phyloP scores from a whole-genome alignment of 1,140 invertebrate genomes.

The Melitaea cinxia region DNA sequence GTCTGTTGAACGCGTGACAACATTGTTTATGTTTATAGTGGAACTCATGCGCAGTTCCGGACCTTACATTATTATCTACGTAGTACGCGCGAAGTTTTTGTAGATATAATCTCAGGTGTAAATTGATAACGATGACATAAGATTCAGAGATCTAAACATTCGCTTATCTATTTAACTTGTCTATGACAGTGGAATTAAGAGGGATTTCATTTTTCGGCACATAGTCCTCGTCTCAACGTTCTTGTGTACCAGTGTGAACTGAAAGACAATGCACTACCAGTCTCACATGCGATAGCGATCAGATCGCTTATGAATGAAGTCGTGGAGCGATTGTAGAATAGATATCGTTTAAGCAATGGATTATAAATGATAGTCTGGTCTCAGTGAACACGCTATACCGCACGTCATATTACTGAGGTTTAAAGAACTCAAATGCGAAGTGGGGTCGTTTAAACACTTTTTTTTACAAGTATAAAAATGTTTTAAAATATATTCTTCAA shows the following conservation, averaged over 20 bases:
- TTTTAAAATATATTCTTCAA: neutral
- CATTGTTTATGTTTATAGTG: conserved; percentile 59
- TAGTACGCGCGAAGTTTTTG: neutral
- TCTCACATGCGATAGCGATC: conserved; percentile 52
- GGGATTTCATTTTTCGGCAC: conserved; percentile 39
- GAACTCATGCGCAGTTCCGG: conserved; percentile 44
- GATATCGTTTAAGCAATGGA: conserved; percentile 50
- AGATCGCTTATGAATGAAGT: conserved; percentile 50
- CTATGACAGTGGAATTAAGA: neutral
- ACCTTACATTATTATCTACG: conserved; percentile 21
- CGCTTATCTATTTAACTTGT: neutral
- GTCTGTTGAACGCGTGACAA: conserved; percentile 64
- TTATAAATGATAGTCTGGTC: conserved; percentile 38
- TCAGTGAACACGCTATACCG: conserved; percentile 20
- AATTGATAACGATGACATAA: neutral
- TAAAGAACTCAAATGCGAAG: neutral
- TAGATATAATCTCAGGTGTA: neutral
- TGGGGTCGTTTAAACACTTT: neutral
- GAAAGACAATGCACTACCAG: conserved; percentile 46
- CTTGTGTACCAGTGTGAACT: conserved; percentile 34
- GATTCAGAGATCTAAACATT: too few relatives aligned
- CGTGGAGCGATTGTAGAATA: conserved; percentile 45
- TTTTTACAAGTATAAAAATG: neutral
- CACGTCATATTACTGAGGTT: conserved; percentile 12
- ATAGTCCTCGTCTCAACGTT: conserved; percentile 39